A percentile compares a stretch with the other conserved stretches of the same genome.
These are phyloP conservation scores for Atopsyche davidsoni DNA, from an alignment of 1,140 invertebrate genomes.

Conservation along the genomic window DNA sequence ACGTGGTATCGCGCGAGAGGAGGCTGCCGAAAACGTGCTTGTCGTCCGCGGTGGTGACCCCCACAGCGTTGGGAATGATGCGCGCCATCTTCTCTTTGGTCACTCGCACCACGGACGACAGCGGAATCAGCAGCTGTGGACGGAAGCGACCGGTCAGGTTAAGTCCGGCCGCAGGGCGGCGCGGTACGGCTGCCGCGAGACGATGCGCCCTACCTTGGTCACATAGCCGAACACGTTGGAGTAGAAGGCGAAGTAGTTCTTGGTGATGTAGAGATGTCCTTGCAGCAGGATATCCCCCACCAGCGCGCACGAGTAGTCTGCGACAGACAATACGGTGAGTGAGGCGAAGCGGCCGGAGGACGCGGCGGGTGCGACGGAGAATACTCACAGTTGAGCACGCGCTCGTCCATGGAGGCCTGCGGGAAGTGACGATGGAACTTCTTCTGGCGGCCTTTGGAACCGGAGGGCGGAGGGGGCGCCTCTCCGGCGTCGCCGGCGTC, in stretches of 20 bases:
- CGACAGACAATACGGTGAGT: constrained; percentile 36
- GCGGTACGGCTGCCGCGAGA: too few species aligned
- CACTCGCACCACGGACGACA: constrained; percentile 72
- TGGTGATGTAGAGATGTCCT: constrained; percentile 87
- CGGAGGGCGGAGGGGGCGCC: constrained; percentile 34
- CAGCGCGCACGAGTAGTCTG: constrained; percentile 88
- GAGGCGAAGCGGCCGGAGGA: background rate
- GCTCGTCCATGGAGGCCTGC: constrained; percentile 66
- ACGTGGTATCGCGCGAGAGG: constrained; percentile 80
- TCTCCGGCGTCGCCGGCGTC: constrained; percentile 14
- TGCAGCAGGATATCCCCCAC: constrained; percentile 88
- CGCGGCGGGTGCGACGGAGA: background rate
- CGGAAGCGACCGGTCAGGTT: too few species aligned
- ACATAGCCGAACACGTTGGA: constrained; percentile 92
- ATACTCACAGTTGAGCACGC: constrained; percentile 70
- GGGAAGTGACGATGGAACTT: constrained; percentile 70
- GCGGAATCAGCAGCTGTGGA: constrained; percentile 73
- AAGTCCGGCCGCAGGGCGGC: too few species aligned
- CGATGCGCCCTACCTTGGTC: constrained; percentile 74
- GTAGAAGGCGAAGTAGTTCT: constrained; percentile 92
- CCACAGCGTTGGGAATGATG: constrained; percentile 87
- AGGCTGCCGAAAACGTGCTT: constrained; percentile 87
- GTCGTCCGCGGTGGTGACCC: constrained; percentile 73
- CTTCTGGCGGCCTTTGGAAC: constrained; percentile 62
- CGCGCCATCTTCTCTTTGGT: constrained; percentile 87